Base-by-base conservation (phyloP, 2,113 vertebrate species). In the Sylvilagus bachmani region DNA sequence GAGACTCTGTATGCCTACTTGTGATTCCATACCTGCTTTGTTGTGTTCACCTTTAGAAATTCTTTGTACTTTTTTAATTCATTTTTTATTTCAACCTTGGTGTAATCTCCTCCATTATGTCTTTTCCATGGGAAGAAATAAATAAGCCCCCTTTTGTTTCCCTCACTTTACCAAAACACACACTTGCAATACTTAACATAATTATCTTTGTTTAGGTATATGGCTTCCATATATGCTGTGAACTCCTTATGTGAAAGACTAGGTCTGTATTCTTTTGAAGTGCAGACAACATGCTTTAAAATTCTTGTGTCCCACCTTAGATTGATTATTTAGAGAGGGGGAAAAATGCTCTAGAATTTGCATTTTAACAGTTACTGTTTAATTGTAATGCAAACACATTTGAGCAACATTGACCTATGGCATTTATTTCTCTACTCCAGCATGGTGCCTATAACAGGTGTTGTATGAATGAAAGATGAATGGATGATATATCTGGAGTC, bases 391-490 rank as follows among this genome's bases (percentile, higher is more conserved):
- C 33, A 74, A 79, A 85, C 12, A 29, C 61, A 22, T 74, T 11
- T 53, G 36, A 91, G 73, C 27, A 92, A 38, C 31, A 33, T 4
- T 61, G 61, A 24, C 61, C 36, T 89, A 51, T 62, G 62, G 64
- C 62, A 55, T 58, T 77, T 58, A 25, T 69, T 80, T 86, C 51
- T 81, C n/a, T 85, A 38, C 36, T 67, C 51, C 67, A 74, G 67
- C 29, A 75, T 10, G 69, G 61, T 51, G 36, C 24, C 31, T 69
- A n/a, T 12, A 85, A 17, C 12, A 85, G 3, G 58, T 80, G 16
- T 29, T 91, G 64, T 83, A 66, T 84, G 64, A 77, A 95, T 77
- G 31, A 73, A 83, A n/a, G 13, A 79, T 51, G 13, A 84, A 74
- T 53, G 7, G 10, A 5, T 91, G 14, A 78, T 10, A 73, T 78